Conservation (phyloP, 1,140 invertebrate genomes). For the Pogonomyrmex barbatus region DNA sequence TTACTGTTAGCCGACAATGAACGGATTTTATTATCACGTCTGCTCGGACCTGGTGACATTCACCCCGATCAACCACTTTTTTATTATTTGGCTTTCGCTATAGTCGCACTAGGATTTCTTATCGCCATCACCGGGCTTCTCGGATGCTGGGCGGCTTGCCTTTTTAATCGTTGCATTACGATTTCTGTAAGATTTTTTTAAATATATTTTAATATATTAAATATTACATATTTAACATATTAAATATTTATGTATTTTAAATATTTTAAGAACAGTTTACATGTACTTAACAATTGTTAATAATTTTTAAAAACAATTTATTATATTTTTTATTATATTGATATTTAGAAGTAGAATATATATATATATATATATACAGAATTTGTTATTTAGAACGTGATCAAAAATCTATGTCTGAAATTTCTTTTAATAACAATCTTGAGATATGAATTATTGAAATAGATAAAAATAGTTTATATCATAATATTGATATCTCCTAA, state of each 20-base stretch:
- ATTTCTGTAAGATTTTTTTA: slow-evolving; percentile 87
- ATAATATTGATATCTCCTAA: background rate
- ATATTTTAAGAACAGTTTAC: background rate
- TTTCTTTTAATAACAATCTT: background rate
- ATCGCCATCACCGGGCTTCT: slow-evolving; percentile 89
- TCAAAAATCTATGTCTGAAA: background rate
- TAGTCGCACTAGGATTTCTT: slow-evolving; percentile 89
- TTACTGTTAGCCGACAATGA: slow-evolving; percentile 90
- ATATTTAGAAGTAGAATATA: background rate
- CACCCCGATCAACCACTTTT: slow-evolving; percentile 89
- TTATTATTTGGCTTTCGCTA: slow-evolving; percentile 90
- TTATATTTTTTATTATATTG: background rate
- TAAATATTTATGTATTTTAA: background rate
- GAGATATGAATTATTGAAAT: background rate
- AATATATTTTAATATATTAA: background rate
- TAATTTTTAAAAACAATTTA: background rate
- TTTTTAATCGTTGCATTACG: slow-evolving; percentile 89
- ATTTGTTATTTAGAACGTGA: background rate
- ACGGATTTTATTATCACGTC: slow-evolving; percentile 89
- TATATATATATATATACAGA: background rate
- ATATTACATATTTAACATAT: background rate
- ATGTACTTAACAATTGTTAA: background rate
- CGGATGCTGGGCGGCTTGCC: slow-evolving; percentile 92
- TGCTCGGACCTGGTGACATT: slow-evolving; percentile 87
- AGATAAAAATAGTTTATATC: background rate